phyloP scores from a whole-genome alignment of 2,888 invertebrate species.

The Eremobia ochroleuca region DNA sequence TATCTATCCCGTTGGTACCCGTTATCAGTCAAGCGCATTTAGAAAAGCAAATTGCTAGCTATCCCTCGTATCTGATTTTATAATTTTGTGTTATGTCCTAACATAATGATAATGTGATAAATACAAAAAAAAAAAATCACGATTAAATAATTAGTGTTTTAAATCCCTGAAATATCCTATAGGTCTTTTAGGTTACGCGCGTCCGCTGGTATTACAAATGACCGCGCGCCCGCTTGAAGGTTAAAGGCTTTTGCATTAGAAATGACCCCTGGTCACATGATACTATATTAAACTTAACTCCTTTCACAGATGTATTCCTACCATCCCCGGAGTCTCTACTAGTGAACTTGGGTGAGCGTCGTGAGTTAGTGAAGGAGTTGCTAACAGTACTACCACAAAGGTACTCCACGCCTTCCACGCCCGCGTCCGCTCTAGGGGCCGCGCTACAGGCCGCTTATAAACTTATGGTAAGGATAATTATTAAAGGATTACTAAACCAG shows the following conservation, averaged over 20 bases:
- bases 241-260: neutral
- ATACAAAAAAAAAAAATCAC: no score
- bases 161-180: no score
- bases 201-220: no score
- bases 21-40: neutral
- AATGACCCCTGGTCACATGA: no score
- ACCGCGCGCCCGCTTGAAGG: no score
- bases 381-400: slow-evolving; percentile 95
- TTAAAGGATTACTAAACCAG: neutral
- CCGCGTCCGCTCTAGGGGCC: slow-evolving; percentile 97
- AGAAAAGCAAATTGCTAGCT: neutral
- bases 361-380: slow-evolving; percentile 94
- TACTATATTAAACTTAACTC: neutral
- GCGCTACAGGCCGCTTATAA: slow-evolving; percentile 98
- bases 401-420: slow-evolving; percentile 93
- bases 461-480: slow-evolving; percentile 93
- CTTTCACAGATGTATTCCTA: slow-evolving; percentile 95
- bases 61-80: no score
- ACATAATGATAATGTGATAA: no score
- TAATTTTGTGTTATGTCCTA: no score
- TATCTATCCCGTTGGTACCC: no score
- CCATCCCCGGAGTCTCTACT: slow-evolving; percentile 98
- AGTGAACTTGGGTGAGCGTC: slow-evolving; percentile 97
- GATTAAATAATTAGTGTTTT: no score
- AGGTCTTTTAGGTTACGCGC: no score